Percentiles rank a stretch among this genome's conserved stretches.
These are phyloP conservation scores for Albula goreensis DNA, from an alignment of 2,113 vertebrate genomes.

Conservation along the genomic window DNA sequence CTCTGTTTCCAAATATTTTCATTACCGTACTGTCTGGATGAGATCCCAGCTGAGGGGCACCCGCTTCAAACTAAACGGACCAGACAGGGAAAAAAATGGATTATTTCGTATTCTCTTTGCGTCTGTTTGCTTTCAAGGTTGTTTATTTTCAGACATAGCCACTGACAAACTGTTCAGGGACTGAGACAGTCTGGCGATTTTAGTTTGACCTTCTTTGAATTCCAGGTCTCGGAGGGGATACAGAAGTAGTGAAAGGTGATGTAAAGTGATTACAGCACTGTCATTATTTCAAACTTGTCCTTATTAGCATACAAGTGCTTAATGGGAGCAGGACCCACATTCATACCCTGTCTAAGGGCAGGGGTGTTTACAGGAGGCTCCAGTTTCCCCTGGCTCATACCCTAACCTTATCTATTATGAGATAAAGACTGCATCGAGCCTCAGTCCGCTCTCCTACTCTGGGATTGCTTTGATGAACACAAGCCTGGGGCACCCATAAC, in stretches of 20 bases:
- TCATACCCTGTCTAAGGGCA: no score
- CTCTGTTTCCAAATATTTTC: slow-evolving; percentile 48
- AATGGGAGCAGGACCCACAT: neutral
- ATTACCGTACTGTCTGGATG: slow-evolving; percentile 34
- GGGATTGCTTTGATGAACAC: no score
- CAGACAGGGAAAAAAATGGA: slow-evolving; percentile 29
- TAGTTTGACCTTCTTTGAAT: slow-evolving; percentile 36
- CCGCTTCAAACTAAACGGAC: slow-evolving; percentile 34
- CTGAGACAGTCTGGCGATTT: neutral
- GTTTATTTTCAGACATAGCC: slow-evolving; percentile 35
- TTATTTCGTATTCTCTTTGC: slow-evolving; percentile 37
- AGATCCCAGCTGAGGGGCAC: slow-evolving; percentile 25
- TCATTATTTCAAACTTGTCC: neutral
- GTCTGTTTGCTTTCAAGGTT: slow-evolving; percentile 31
- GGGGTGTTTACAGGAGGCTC: no score
- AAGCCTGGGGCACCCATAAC: no score
- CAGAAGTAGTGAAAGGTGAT: slow-evolving; percentile 20
- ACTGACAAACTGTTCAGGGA: neutral
- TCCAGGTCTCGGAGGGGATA: slow-evolving; percentile 15
- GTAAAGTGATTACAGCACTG: neutral
- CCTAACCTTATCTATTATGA: no score
- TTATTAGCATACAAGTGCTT: neutral
- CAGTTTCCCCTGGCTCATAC: no score
- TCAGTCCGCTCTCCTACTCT: no score
- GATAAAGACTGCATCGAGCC: no score